Evolutionary conservation across 2,888 invertebrate species (phyloP), one percentile per base, ranked within the genome.

Genomic region (Lypha dubia): DNA sequence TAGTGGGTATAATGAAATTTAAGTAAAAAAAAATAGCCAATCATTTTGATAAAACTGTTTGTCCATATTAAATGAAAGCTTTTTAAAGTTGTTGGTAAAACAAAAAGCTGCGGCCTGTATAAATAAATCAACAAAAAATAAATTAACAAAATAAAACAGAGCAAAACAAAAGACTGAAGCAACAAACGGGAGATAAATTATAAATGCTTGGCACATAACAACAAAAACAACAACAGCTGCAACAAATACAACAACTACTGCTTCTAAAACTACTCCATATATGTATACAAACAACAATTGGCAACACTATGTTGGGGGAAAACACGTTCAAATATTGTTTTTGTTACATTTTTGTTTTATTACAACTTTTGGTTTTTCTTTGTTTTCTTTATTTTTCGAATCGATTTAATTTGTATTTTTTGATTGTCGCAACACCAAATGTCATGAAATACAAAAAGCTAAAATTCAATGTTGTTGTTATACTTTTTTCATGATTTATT

Each of bases 111-210:
- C 53, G 13, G 58, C 2, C 24, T 71, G 60, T 35, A 24, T 44
- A 17, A 38, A 56, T 24, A 58, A 60, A 60, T 28, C n/a, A 28
- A 28, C 24, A 67, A 76, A 15, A 13, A n/a, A n/a, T n/a, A 24
- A 22, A 35, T 8, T 11, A 70, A 41, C 13, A 46, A 71, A 71
- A 46, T 46, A 63, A 65, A 49, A 79, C 35, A 49, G 86, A 79
- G 17, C 35, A 49, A 56, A 74, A 63, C 83, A 83, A 83, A 83
- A 83, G 77, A 83, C 68, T 83, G 53, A 79, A 79, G 79, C 60
- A 74, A 79, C 74, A 79, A 83, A 63, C 79, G 68, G 68, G 68
- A 68, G 67, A 44, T 70, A 46, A 56, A 81, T 81, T 63, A 56
- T 38, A 63, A 70, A 81, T 81, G 81, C 68, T 76, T 76, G 63